Percentiles rank a stretch among this genome's conserved stretches.
phyloP scores from a whole-genome alignment of 1,140 invertebrate genomes.

The Chionoecetes opilio region DNA sequence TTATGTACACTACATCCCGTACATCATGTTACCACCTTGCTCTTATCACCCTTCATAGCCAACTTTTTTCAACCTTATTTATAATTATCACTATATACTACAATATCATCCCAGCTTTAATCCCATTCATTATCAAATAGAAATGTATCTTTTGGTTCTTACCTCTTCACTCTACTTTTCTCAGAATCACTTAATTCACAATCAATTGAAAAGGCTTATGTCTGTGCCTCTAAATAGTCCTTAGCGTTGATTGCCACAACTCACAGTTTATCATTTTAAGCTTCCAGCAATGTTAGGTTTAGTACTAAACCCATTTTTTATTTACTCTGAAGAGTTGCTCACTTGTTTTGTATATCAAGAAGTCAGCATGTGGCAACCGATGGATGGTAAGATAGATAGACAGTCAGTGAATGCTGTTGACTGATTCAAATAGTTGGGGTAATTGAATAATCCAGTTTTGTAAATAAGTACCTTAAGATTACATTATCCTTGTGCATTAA shows the following conservation, averaged over 20 bases:
- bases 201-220: background rate
- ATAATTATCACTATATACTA: constrained; percentile 9
- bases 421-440: background rate
- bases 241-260: background rate
- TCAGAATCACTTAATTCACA: no score
- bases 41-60: background rate
- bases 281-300: background rate
- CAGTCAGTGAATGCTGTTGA: background rate
- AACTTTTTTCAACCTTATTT: background rate
- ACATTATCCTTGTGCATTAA: constrained; percentile 15
- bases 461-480: background rate
- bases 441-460: background rate
- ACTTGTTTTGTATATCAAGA: background rate
- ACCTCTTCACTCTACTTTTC: background rate
- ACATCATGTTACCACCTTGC: background rate
- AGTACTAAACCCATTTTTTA: background rate
- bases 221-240: background rate
- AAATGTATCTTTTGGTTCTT: background rate
- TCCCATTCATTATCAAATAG: background rate
- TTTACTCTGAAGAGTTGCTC: constrained; percentile 20
- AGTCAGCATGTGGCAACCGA: background rate
- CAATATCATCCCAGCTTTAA: background rate
- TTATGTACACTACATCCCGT: no score
- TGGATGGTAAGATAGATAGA: background rate
- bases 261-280: background rate